phyloP scores from a whole-genome alignment of 2,113 vertebrate genomes.

The Rissa tridactyla region DNA sequence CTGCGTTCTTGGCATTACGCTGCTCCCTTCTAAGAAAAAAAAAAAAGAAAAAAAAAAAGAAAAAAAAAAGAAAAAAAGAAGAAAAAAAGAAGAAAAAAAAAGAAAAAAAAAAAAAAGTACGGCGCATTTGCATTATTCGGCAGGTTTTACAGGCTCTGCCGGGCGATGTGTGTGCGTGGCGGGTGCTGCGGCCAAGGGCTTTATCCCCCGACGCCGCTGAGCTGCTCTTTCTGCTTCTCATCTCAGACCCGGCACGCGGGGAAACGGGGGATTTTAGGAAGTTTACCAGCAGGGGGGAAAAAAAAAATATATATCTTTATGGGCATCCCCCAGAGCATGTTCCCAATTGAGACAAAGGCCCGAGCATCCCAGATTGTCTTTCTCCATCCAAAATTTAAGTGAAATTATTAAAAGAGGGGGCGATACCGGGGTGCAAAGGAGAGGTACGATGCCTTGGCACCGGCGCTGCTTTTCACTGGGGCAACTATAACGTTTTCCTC shows the following conservation, averaged over 20 bases:
- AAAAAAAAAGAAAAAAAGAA: too few relatives aligned
- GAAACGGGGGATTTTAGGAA: not conserved
- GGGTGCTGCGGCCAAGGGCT: not conserved
- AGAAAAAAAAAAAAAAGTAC: too few relatives aligned
- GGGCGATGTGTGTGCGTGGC: accelerated
- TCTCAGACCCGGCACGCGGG: accelerated
- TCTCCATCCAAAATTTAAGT: not conserved
- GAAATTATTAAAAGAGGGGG: not conserved
- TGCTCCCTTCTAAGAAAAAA: not conserved
- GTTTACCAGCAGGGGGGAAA: not conserved
- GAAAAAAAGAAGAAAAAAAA: too few relatives aligned
- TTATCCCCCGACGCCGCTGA: accelerated
- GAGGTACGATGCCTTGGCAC: not conserved
- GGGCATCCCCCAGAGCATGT: not conserved
- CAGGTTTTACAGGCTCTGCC: accelerated
- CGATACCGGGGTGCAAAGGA: accelerated
- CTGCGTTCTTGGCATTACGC: not conserved
- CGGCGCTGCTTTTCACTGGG: not conserved
- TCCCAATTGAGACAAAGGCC: not conserved
- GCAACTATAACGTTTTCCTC: not conserved
- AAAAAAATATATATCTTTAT: not conserved
- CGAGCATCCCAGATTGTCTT: not conserved
- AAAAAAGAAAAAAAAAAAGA: too few relatives aligned
- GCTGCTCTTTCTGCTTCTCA: not conserved
- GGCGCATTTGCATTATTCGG: not conserved